phyloP scores from a whole-genome alignment of 2,888 invertebrate genomes.

The Rhingia campestris region DNA sequence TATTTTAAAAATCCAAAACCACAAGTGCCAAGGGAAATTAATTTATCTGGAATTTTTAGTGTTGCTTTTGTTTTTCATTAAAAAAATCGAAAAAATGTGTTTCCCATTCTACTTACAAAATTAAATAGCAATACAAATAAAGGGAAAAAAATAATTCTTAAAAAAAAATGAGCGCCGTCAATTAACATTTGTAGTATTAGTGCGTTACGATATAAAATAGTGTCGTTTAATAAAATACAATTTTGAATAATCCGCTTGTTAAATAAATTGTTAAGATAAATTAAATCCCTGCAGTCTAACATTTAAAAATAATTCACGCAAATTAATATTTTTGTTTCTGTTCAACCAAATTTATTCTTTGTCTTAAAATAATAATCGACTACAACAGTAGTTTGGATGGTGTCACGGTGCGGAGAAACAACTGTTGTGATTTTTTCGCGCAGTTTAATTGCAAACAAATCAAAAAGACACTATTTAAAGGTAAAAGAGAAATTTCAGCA shows the following conservation, averaged over 20 bases:
- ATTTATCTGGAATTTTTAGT: conserved; percentile 39
- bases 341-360: background rate
- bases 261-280: conserved; percentile 26
- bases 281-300: conserved; percentile 21
- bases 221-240: conserved; percentile 18
- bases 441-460: conserved; percentile 55
- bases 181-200: conserved; percentile 55
- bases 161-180: conserved; percentile 49
- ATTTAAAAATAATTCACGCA: background rate
- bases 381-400: conserved; percentile 61
- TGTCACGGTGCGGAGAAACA: conserved; percentile 37
- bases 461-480: conserved; percentile 41
- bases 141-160: conserved; percentile 63
- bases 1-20: conserved; percentile 44
- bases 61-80: conserved; percentile 51
- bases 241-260: conserved; percentile 30
- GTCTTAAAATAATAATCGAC: background rate
- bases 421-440: conserved; percentile 54
- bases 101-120: conserved; percentile 42
- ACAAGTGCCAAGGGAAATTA: conserved; percentile 67
- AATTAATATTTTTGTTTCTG: too few relatives aligned
- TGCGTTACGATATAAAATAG: conserved; percentile 43
- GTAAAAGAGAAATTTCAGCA: conserved; percentile 38
- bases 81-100: conserved; percentile 11
- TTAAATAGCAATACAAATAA: conserved; percentile 68